phyloP scores from a whole-genome alignment of 2,113 vertebrate species.

The Ancistrus triradiatus region DNA sequence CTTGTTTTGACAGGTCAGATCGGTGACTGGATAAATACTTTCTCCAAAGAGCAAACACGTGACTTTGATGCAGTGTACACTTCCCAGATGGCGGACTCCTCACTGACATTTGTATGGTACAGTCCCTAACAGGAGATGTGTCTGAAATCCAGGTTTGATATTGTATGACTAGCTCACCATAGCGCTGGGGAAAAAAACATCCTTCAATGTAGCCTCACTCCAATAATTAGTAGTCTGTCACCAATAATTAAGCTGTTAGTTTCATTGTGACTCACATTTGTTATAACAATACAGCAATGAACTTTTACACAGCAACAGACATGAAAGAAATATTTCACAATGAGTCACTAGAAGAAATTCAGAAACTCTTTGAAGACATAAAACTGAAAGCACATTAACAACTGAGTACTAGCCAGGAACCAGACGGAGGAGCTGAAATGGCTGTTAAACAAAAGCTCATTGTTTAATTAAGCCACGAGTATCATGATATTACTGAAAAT shows the following conservation, averaged over 20 bases:
- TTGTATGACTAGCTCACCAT: neutral
- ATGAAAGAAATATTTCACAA: too few relatives aligned
- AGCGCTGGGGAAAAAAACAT: neutral
- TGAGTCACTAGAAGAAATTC: slow-evolving; percentile 12
- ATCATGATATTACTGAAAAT: too few relatives aligned
- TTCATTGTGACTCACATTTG: neutral
- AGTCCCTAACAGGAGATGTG: neutral
- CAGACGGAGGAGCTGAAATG: too few relatives aligned
- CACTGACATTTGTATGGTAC: slow-evolving; percentile 59
- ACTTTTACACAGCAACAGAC: neutral
- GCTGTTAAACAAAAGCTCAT: too few relatives aligned
- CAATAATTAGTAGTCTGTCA: too few relatives aligned
- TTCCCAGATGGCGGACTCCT: slow-evolving; percentile 61
- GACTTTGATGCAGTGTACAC: slow-evolving; percentile 64
- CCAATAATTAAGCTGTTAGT: too few relatives aligned
- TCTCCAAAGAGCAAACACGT: slow-evolving; percentile 67
- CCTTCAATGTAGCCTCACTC: neutral
- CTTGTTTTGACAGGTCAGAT: too few relatives aligned
- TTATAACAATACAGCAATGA: neutral
- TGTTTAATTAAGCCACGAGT: too few relatives aligned
- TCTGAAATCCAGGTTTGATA: neutral
- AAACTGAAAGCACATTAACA: too few relatives aligned
- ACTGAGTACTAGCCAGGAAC: too few relatives aligned
- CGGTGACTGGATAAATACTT: slow-evolving; percentile 76
- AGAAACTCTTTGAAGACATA: too few relatives aligned